Evolutionary conservation across 2,113 vertebrate genomes (phyloP), one percentile per base, ranked within the genome.

Genomic region (Anarrhichthys ocellatus): DNA sequence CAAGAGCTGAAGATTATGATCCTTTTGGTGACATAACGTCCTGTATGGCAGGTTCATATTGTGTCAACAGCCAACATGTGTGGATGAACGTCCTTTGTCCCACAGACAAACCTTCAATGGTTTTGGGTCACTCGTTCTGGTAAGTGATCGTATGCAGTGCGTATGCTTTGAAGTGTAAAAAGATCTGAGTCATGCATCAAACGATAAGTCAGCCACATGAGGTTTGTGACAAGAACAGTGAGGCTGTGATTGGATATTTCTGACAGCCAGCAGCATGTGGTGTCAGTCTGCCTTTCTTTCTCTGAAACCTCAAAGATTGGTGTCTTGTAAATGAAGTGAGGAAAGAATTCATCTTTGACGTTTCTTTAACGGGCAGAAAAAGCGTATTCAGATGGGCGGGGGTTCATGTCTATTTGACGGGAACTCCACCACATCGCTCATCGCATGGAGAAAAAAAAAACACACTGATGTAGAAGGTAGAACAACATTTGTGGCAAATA

Each of bases 111-210:
- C 34, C 38, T 14, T 56, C 59, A n/a, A 22, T 2, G 38, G 64
- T 54, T 13, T 36, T 5, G 27, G 72, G 56, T 73, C 58, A 32
- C 80, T 29, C 20, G 9, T 14, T n/a, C 42, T 18, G 59, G 4
- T 34, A 20, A 58, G 14, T 1, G 64, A 69, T 82, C 64, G 82
- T 80, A 75, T 83, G 82, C 38, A 27, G 65, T 48, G 73, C 34
- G 34, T 9, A n/a, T 1, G 36, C 84, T 90, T 90, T 89, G 87
- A 91, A 88, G 89, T 13, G 80, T 76, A 76, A 88, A 78, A 79
- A 6, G 83, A 88, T 80, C 80, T 2, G 36, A 74, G 84, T 56
- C 81, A 61, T n/a, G 27, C 76, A 9, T 73, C 70, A 36, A 64
- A 56, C 50, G 17, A 78, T 50, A 70, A 86, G 42, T 71, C 40